Percentiles rank a stretch among this genome's conserved stretches.
Evolutionary conservation across 2,797 vertebrate genomes (phyloP).

Genomic region (Myotis myotis): DNA sequence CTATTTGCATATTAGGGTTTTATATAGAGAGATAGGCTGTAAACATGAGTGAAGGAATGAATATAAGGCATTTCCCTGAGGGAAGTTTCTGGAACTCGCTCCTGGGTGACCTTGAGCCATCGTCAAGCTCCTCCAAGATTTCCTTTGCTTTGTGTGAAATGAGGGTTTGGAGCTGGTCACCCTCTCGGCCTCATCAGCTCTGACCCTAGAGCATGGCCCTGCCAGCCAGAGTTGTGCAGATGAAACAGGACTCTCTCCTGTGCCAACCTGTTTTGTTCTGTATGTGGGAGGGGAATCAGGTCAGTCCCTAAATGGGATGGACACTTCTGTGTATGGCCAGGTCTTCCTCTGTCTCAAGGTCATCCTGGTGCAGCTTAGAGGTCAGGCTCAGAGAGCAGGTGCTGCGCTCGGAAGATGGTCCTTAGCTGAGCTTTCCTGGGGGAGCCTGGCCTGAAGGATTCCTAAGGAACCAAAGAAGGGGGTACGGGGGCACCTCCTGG

Average conservation of each 20-base stretch:
- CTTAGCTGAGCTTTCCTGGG: neutral
- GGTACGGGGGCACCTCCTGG: rapidly evolving
- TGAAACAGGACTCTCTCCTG: neutral
- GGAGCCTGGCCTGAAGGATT: neutral
- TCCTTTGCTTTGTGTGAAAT: conserved; percentile 34
- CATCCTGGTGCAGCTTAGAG: neutral
- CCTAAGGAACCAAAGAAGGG: neutral
- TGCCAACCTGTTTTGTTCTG: neutral
- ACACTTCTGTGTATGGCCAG: neutral
- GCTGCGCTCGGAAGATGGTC: neutral
- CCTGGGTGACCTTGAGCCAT: neutral
- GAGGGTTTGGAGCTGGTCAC: conserved; percentile 27
- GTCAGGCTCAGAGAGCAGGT: neutral
- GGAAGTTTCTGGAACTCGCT: neutral
- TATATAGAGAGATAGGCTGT: neutral
- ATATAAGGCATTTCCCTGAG: neutral
- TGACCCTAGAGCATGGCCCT: neutral
- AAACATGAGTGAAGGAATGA: neutral
- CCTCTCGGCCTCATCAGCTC: neutral
- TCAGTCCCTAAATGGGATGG: neutral
- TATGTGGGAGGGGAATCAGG: neutral
- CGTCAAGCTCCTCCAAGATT: neutral
- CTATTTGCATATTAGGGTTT: too few species aligned
- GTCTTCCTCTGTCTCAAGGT: neutral
- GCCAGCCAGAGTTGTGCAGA: neutral